A percentile compares a stretch with the other conserved stretches of the same genome.
These are phyloP conservation scores for Dasypus novemcinctus DNA, from an alignment of 2,113 vertebrate genomes.

Conservation along the genomic window DNA sequence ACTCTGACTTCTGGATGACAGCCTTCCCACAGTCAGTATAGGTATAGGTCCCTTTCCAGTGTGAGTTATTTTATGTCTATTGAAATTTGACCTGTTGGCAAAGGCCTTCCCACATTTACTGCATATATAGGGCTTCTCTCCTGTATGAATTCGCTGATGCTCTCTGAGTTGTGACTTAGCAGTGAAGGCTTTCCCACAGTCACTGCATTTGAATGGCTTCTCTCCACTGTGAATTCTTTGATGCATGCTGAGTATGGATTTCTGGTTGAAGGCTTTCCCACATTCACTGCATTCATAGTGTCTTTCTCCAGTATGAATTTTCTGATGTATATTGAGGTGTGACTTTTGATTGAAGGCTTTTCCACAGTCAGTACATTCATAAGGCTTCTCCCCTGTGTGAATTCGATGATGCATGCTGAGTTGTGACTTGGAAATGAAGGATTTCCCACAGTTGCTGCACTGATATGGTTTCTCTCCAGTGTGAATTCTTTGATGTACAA, in stretches of 20 bases:
- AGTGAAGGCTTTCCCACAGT: conserved; percentile 72
- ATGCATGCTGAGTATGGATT: conserved; percentile 70
- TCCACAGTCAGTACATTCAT: conserved; percentile 52
- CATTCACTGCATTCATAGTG: conserved; percentile 65
- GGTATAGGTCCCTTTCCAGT: conserved; percentile 20
- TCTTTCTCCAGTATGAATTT: conserved; percentile 71
- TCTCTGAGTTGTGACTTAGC: conserved; percentile 64
- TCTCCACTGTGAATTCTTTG: conserved; percentile 73
- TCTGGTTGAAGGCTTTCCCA: conserved; percentile 71
- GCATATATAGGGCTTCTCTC: conserved; percentile 60
- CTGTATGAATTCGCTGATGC: conserved; percentile 64
- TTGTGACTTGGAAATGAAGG: conserved; percentile 64
- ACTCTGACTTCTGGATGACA: conserved; percentile 35
- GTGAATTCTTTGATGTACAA: conserved; percentile 68
- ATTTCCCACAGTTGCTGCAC: conserved; percentile 60
- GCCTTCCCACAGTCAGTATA: conserved; percentile 28
- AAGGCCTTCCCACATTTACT: conserved; percentile 52
- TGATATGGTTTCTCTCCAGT: conserved; percentile 63
- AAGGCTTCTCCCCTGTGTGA: conserved; percentile 70
- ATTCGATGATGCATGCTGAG: conserved; percentile 60
- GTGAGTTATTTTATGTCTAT: conserved; percentile 52
- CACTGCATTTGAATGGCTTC: conserved; percentile 66
- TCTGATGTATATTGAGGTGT: conserved; percentile 73
- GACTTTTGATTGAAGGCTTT: conserved; percentile 73
- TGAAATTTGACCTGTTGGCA: conserved; percentile 47